These are phyloP conservation scores for Aphaenogaster ashmeadi DNA, from an alignment of 1,140 invertebrate genomes.

Conservation along the genomic window DNA sequence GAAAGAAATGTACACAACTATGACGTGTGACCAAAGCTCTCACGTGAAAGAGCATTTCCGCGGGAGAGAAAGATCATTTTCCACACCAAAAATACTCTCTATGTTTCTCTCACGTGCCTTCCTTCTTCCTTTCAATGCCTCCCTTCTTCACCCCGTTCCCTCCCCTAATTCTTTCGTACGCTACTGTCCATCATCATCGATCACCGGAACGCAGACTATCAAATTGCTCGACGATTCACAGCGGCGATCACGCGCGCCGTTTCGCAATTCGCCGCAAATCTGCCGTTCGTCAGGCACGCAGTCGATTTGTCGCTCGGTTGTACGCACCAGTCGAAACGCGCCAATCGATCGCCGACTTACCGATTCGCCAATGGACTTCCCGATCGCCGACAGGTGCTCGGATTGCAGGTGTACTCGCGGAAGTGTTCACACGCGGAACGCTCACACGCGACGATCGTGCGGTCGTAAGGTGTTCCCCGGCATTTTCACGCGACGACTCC, in stretches of 20 bases:
- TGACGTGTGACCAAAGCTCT: not conserved
- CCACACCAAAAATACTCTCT: not conserved
- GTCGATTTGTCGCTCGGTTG: conserved; percentile 6
- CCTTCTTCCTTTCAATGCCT: not conserved
- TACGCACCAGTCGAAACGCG: not conserved
- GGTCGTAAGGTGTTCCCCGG: conserved; percentile 25
- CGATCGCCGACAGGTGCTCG: not conserved
- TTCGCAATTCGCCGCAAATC: conserved; percentile 37
- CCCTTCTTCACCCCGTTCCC: not conserved
- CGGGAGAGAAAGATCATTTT: not conserved
- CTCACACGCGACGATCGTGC: conserved; percentile 36
- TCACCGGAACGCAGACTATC: not conserved
- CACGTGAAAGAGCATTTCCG: not conserved
- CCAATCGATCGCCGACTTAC: conserved; percentile 40
- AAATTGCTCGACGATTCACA: conserved; percentile 16
- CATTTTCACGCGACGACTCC: conserved; percentile 44
- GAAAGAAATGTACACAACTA: not conserved
- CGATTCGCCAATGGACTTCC: not conserved
- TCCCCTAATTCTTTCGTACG: not conserved
- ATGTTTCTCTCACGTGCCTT: not conserved
- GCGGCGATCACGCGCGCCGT: not conserved
- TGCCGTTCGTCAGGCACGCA: not conserved
- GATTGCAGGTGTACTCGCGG: not conserved
- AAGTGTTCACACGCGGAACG: not conserved
- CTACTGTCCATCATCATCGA: conserved; percentile 26